Evolutionary conservation across 2,888 invertebrate species (phyloP), one percentile per base, ranked within the genome.

Genomic region (Apodemia duryi): DNA sequence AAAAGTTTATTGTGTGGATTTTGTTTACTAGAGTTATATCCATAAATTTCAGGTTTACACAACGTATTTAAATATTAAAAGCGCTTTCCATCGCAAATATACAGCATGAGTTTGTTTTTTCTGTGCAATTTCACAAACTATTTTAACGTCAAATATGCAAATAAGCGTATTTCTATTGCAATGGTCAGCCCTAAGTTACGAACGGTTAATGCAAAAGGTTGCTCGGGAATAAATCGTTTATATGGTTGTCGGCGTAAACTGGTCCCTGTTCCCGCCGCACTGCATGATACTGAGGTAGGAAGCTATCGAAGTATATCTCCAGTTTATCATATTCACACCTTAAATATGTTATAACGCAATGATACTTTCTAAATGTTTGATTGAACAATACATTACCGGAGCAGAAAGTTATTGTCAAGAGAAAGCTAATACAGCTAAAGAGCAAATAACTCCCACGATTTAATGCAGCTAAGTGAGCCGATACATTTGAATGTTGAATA

Each of bases 161-260:
- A 57, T 29, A 57, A 13, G 29, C 32, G 32, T 13, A 13, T 38
- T 29, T 60, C 13, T 60, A 61, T 61, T 61, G 51, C 29, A 64
- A 21, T 46, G 49, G 28, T 46, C 86, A 88, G 75, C 88, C 90
- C 89, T 89, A 82, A 81, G 83, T 86, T 82, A 84, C 81, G 86
- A 87, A 88, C 89, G 82, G 82, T 85, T 87, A 89, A 91, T 89
- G 90, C 90, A 90, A 90, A 90, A 89, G 88, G 83, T 88, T 87
- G 79, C 82, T 84, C 80, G 81, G 85, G 88, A 86, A 91, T 91
- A 90, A 91, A 91, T 91, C 88, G 91, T 91, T 91, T 91, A 91
- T 91, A 91, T 90, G 90, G 83, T 89, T 90, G 91, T 91, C 90
- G 88, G 90, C 88, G 88, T 89, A 91, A 91, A 91, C 91, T 90